Percentiles rank a stretch among this genome's conserved stretches.
Evolutionary conservation across 2,888 invertebrate genomes (phyloP).

Genomic region (Agriopis marginaria): DNA sequence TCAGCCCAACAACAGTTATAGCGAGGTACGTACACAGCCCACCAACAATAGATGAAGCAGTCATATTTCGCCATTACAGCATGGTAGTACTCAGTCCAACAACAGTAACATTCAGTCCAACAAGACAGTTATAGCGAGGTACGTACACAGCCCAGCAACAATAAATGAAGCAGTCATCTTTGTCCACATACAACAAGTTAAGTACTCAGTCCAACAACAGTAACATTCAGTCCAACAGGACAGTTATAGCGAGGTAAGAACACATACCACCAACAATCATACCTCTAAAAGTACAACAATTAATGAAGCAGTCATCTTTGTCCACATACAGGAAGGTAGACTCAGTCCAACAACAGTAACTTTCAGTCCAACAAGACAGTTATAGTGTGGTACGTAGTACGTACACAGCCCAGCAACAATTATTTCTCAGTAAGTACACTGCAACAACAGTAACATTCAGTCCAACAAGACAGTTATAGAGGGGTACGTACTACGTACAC

Average conservation of each 20-base stretch:
- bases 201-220: slow-evolving; percentile 48
- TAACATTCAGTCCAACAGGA: too few species aligned
- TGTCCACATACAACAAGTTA: neutral
- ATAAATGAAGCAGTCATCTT: neutral
- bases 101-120: slow-evolving; percentile 44
- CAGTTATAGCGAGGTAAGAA: neutral
- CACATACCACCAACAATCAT: neutral
- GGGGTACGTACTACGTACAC: slow-evolving; percentile 40
- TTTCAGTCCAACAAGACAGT: too few species aligned
- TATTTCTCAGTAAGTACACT: too few species aligned
- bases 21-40: slow-evolving; percentile 46
- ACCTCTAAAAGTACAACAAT: too few species aligned
- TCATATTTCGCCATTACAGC: neutral
- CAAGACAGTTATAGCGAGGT: slow-evolving; percentile 57
- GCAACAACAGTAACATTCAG: slow-evolving; percentile 42
- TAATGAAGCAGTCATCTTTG: too few species aligned
- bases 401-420: neutral
- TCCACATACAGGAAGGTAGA: slow-evolving; percentile 15
- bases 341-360: slow-evolving; percentile 47
- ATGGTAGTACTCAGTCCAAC: slow-evolving; percentile 55
- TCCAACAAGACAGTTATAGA: slow-evolving; percentile 66
- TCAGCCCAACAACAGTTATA: slow-evolving; percentile 66
- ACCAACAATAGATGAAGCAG: neutral
- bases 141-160: neutral
- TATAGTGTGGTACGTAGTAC: neutral